These are phyloP conservation scores for Neoarius graeffei DNA, from an alignment of 2,113 vertebrate genomes.

Conservation along the genomic window DNA sequence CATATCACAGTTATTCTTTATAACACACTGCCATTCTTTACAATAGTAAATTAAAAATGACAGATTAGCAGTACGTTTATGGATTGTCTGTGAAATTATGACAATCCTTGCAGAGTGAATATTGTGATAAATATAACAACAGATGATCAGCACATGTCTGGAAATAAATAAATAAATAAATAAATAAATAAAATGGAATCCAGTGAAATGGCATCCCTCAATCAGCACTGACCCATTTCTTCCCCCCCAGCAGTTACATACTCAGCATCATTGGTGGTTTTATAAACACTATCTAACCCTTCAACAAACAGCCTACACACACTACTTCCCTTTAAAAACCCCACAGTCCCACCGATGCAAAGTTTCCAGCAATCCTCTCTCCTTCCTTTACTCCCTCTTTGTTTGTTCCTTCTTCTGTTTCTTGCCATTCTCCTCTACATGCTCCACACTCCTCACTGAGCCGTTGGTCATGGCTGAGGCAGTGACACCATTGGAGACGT, in stretches of 20 bases:
- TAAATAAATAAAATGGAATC: not conserved
- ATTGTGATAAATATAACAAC: not conserved
- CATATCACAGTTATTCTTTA: not conserved
- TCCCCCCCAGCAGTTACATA: not conserved
- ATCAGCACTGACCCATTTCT: not conserved
- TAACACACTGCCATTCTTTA: not conserved
- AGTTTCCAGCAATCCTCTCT: slow-evolving; percentile 15
- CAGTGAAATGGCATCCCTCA: not conserved
- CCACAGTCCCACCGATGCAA: not conserved
- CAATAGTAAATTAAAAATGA: not conserved
- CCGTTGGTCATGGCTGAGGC: slow-evolving; percentile 76
- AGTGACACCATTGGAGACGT: slow-evolving; percentile 79
- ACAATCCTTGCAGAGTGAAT: not conserved
- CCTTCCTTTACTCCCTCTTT: slow-evolving; percentile 76
- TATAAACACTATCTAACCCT: slow-evolving; percentile 9
- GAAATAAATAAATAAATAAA: not conserved
- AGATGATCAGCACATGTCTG: not conserved
- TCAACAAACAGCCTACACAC: slow-evolving; percentile 14
- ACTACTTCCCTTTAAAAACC: not conserved
- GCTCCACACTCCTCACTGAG: slow-evolving; percentile 77
- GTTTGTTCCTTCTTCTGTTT: slow-evolving; percentile 80
- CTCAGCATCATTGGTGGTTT: not conserved
- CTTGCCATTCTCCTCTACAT: slow-evolving; percentile 81
- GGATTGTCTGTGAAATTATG: not conserved
- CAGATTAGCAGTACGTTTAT: not conserved